These are phyloP conservation scores for Dryas iulia DNA, from an alignment of 1,140 invertebrate species.

Conservation along the genomic window DNA sequence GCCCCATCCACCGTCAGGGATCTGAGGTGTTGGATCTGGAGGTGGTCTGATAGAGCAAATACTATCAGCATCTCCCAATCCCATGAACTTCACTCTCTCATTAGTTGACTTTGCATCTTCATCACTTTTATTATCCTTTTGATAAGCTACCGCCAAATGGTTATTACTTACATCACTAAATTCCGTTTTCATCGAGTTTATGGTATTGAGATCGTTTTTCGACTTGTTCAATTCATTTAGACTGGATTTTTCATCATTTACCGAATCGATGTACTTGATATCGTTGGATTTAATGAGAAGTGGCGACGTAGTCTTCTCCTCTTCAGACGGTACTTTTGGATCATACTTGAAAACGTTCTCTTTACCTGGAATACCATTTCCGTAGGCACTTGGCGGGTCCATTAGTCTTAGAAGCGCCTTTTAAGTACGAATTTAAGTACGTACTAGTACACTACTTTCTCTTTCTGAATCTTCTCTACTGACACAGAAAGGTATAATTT, in stretches of 20 bases:
- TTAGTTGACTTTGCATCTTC: constrained; percentile 65
- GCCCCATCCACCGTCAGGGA: constrained; percentile 89
- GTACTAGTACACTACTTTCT: constrained; percentile 43
- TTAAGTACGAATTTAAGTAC: constrained; percentile 63
- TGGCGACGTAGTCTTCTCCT: constrained; percentile 73
- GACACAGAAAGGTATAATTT: constrained; percentile 46
- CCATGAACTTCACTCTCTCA: constrained; percentile 78
- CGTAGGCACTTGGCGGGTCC: constrained; percentile 64
- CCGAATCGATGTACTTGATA: constrained; percentile 60
- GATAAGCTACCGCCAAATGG: constrained; percentile 56
- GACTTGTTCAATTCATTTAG: constrained; percentile 46
- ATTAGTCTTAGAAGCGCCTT: constrained; percentile 54
- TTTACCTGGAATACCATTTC: constrained; percentile 71
- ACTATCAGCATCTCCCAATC: constrained; percentile 77
- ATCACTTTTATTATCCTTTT: constrained; percentile 56
- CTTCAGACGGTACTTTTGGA: constrained; percentile 71
- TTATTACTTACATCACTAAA: constrained; percentile 42
- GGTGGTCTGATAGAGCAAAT: constrained; percentile 74
- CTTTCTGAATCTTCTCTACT: constrained; percentile 43
- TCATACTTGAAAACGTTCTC: constrained; percentile 63
- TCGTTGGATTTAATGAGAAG: constrained; percentile 56
- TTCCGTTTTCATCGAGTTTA: constrained; percentile 69
- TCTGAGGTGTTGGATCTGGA: constrained; percentile 75
- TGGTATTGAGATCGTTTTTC: constrained; percentile 63
- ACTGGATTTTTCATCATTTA: constrained; percentile 49